Percentiles rank a stretch among this genome's conserved stretches.
Conservation (phyloP, 35 echinoderm and acorn worm species). For the Apostichopus parvimensis region DNA sequence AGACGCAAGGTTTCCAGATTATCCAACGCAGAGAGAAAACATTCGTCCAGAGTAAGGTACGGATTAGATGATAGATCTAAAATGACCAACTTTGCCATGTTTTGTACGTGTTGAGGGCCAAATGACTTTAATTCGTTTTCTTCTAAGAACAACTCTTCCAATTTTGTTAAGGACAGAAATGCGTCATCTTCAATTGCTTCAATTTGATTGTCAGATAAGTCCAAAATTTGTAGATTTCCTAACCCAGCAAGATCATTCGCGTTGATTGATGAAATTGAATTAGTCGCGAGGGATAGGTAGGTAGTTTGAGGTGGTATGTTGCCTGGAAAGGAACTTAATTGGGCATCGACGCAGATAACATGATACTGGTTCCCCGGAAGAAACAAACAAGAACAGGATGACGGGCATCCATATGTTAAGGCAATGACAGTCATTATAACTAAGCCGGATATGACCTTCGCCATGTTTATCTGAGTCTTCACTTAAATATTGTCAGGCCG, state of each 20-base stretch:
- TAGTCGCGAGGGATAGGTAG: not conserved
- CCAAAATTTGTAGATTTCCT: not conserved
- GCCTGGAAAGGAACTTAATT: not conserved
- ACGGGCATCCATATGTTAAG: not conserved
- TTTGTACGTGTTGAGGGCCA: conserved; percentile 2
- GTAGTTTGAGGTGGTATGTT: not conserved
- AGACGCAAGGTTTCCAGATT: not conserved
- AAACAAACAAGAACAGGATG: not conserved
- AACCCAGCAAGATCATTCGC: not conserved
- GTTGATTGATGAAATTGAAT: not conserved
- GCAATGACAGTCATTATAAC: not conserved
- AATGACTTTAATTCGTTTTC: conserved; percentile 4
- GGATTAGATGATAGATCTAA: not conserved
- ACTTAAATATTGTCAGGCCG: too few species aligned
- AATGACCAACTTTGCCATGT: not conserved
- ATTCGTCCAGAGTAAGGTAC: not conserved
- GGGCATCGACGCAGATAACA: not conserved
- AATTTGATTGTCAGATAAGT: conserved; percentile 4
- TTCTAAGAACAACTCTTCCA: conserved; percentile 1
- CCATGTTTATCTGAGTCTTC: too few species aligned
- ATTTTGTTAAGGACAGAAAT: not conserved
- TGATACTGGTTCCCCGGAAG: not conserved
- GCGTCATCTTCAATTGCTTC: conserved; percentile 15
- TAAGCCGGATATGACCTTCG: not conserved
- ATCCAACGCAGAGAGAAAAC: not conserved